A percentile compares a stretch with the other conserved stretches of the same genome.
Evolutionary conservation across 1,140 invertebrate species (phyloP).

Genomic region (Apolygus lucorum): DNA sequence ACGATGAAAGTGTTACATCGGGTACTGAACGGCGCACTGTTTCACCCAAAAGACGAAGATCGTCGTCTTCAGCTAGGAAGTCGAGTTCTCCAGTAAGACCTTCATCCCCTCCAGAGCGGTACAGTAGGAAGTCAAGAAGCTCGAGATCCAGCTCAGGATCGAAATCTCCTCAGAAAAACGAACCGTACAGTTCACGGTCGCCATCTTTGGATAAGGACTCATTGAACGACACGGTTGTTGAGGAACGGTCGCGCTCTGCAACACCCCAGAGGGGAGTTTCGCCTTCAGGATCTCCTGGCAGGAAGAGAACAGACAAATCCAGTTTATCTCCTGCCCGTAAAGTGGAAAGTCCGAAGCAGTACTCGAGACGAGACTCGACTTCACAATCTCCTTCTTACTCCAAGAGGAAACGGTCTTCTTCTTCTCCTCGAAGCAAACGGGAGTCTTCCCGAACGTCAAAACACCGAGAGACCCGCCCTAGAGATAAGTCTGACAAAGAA

Average conservation of each 20-base stretch:
- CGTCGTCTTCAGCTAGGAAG: not conserved
- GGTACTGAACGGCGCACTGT: no score
- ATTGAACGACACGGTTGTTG: no score
- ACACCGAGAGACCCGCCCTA: no score
- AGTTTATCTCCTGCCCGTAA: not conserved
- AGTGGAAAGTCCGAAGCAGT: not conserved
- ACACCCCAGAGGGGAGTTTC: no score
- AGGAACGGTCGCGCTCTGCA: no score
- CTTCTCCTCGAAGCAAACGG: not conserved
- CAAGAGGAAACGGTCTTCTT: not conserved
- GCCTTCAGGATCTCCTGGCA: not conserved
- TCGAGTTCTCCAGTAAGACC: not conserved
- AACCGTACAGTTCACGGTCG: not conserved
- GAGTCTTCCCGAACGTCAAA: not conserved
- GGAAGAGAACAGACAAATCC: not conserved
- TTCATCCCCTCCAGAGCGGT: not conserved
- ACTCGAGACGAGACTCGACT: no score
- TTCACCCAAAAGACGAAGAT: not conserved
- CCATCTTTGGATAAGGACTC: no score
- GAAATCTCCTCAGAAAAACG: not conserved
- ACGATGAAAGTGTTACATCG: no score
- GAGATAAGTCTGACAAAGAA: not conserved
- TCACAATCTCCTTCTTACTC: no score
- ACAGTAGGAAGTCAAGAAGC: not conserved
- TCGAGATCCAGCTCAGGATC: not conserved